Conservation (phyloP, 2,797 vertebrate genomes). For the Tamandua tetradactyla region DNA sequence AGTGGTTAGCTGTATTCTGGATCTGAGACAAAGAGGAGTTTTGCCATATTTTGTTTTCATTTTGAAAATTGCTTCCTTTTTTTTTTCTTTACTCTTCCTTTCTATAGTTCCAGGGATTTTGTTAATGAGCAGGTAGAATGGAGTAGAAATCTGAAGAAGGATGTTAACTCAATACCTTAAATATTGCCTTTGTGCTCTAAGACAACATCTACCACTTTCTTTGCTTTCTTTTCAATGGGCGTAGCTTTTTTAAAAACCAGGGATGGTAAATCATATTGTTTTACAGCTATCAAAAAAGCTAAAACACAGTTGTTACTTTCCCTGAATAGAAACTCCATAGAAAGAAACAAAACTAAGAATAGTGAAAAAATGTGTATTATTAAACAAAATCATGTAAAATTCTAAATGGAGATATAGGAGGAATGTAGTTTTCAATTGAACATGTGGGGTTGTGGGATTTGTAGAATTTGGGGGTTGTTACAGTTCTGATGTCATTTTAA, state of each 20-base stretch:
- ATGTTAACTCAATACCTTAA: neutral
- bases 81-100: conserved; percentile 18
- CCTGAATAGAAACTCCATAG: neutral
- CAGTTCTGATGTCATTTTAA: neutral
- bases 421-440: conserved; percentile 25
- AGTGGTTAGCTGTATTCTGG: neutral
- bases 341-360: conserved; percentile 24
- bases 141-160: neutral
- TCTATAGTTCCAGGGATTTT: neutral
- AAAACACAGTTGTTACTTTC: neutral
- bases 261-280: neutral
- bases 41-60: neutral
- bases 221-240: neutral
- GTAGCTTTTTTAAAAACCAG: neutral
- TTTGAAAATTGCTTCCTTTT: conserved; percentile 40
- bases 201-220: neutral
- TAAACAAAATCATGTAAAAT: conserved; percentile 26
- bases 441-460: neutral
- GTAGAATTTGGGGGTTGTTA: neutral
- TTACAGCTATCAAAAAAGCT: neutral
- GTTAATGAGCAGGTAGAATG: neutral
- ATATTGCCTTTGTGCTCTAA: neutral
- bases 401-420: neutral
- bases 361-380: neutral
- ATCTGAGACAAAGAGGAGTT: neutral